Conservation (phyloP, 2,888 invertebrate genomes). For the Pandemis heparana region DNA sequence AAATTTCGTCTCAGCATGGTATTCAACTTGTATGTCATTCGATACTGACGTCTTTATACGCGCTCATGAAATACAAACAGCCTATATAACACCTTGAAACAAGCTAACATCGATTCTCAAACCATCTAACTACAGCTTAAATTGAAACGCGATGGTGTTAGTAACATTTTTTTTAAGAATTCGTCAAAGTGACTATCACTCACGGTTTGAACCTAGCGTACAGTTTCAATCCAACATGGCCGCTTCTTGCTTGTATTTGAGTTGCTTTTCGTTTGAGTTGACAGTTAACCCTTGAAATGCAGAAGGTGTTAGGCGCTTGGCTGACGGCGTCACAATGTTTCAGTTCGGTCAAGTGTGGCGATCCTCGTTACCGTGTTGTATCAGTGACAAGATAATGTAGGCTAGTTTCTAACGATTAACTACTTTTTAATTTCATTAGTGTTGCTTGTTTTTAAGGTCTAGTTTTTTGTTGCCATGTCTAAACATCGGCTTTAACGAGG, state of each 20-base stretch:
- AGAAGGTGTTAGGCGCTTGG: slow-evolving; percentile 70
- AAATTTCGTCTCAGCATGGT: slow-evolving; percentile 79
- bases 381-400: slow-evolving; percentile 73
- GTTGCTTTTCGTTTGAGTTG: slow-evolving; percentile 47
- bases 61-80: slow-evolving; percentile 51
- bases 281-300: slow-evolving; percentile 56
- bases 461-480: too few relatives aligned
- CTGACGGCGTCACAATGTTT: slow-evolving; percentile 77
- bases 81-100: slow-evolving; percentile 42
- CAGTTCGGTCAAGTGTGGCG: slow-evolving; percentile 76
- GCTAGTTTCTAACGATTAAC: slow-evolving; percentile 46
- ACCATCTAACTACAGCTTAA: slow-evolving; percentile 28
- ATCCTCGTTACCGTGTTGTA: slow-evolving; percentile 75
- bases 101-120: slow-evolving; percentile 50
- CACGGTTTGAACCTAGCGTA: slow-evolving; percentile 63
- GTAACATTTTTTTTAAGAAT: slow-evolving; percentile 67
- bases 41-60: slow-evolving; percentile 82
- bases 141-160: slow-evolving; percentile 29
- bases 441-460: background rate
- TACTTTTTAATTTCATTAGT: slow-evolving; percentile 42
- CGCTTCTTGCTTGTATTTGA: slow-evolving; percentile 49
- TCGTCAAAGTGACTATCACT: slow-evolving; percentile 76
- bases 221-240: slow-evolving; percentile 45
- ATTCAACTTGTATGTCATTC: slow-evolving; percentile 75
- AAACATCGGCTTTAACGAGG: too few relatives aligned